Evolutionary conservation across 2,113 vertebrate genomes (phyloP).

Genomic region (Calcarius ornatus): DNA sequence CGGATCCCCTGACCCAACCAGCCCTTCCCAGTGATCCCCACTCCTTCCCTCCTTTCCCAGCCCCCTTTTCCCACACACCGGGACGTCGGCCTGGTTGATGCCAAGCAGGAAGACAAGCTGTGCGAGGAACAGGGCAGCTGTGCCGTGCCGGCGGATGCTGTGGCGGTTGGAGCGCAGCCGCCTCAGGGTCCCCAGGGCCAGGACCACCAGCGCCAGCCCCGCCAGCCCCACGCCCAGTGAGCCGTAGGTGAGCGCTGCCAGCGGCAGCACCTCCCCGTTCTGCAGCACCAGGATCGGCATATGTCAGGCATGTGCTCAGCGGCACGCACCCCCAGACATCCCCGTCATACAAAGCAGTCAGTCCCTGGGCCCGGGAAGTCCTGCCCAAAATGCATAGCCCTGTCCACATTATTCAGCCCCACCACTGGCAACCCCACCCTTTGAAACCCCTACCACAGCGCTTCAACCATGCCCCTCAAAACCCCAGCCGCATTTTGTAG

Average conservation of each 20-base stretch:
- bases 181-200: constrained; percentile 81
- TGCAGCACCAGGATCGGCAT: constrained; percentile 14
- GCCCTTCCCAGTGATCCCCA: neutral
- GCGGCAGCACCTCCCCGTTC: constrained; percentile 91
- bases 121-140: constrained; percentile 81
- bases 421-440: neutral
- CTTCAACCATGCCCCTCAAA: neutral
- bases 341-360: neutral
- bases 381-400: neutral
- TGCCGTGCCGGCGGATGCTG: constrained; percentile 84
- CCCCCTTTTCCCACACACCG: constrained; percentile 46
- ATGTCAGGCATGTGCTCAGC: neutral
- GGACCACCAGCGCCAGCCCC: constrained; percentile 83
- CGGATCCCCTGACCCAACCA: neutral
- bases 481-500: neutral
- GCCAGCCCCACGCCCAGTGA: constrained; percentile 84
- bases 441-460: neutral
- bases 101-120: constrained; percentile 91
- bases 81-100: constrained; percentile 91
- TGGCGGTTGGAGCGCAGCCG: constrained; percentile 85
- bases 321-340: too few species aligned
- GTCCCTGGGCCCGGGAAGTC: neutral
- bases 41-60: constrained; percentile 27
- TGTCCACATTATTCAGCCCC: neutral
- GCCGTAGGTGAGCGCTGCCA: constrained; percentile 86